Base-by-base conservation (phyloP, 2,888 invertebrate genomes). In the Mesorhabditis belari region DNA sequence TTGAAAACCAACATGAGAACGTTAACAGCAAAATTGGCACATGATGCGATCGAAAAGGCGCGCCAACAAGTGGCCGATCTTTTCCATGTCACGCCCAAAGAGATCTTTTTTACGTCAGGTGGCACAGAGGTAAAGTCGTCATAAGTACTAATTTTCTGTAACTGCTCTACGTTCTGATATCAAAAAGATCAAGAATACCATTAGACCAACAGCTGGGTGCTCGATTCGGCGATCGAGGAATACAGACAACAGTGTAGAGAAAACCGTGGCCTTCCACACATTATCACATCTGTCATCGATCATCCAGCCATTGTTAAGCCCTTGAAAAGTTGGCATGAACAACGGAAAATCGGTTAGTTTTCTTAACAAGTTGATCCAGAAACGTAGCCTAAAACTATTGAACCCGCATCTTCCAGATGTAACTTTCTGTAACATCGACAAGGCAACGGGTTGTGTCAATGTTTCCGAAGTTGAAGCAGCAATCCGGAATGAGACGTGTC, bases 41-140 rank as follows among this genome's bases (percentile, higher is more conserved):
- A 83, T 67, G 57, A 64, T 27, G 76, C 80, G 0, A 82, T 86
- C 26, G 81, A 81, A 23, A 71, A 79, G 64, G 82, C 86, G 9
- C 75, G 86, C 63, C 26, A 69, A 19, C 66, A 81, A 57, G 77
- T 86, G 17, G 85, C 85, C 1, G 58, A 69, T 19, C 83, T 85
- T 84, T 77, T 86, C 21, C 80, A 81, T 52, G 82, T 82, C 2
- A 66, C 74, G 17, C 63, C 81, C 3, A 70, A 81, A 61, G 85
- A 85, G 61, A 84, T 86, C 19, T 77, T 86, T 26, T 86, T 86
- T 76, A 85, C 85, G 49, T 86, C 86, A 59, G 86, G 86, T 49
- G 86, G 86, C 55, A 86, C 86, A n/a, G 86, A 86, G 81, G 84
- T 83, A 70, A 69, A n/a, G n/a, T n/a, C n/a, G n/a, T n/a, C n/a